A percentile compares a stretch with the other conserved stretches of the same genome.
phyloP scores from a whole-genome alignment of 2,113 vertebrate genomes.

The Semnopithecus entellus region DNA sequence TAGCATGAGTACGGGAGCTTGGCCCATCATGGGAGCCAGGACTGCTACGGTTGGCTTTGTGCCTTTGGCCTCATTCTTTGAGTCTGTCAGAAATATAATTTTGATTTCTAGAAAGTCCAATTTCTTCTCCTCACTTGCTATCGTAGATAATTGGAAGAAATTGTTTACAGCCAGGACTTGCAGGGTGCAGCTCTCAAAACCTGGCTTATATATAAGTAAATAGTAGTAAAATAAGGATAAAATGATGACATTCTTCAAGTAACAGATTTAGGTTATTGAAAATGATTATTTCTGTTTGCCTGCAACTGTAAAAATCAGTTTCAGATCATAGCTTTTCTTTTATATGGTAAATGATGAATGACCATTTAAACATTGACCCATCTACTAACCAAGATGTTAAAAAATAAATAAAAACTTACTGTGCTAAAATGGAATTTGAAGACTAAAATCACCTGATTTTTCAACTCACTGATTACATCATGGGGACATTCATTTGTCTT shows the following conservation, averaged over 20 bases:
- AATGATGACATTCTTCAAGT: conserved; percentile 88
- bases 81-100: conserved; percentile 74
- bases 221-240: conserved; percentile 86
- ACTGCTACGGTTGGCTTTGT: background rate
- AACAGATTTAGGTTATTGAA: conserved; percentile 88
- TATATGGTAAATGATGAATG: conserved; percentile 88
- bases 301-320: conserved; percentile 88
- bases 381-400: conserved; percentile 85
- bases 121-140: conserved; percentile 44
- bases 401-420: conserved; percentile 84
- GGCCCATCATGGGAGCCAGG: background rate
- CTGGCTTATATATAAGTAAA: conserved; percentile 82
- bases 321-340: conserved; percentile 89
- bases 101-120: conserved; percentile 55
- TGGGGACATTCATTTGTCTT: conserved; percentile 85
- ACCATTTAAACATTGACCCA: conserved; percentile 87
- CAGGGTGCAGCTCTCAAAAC: conserved; percentile 76
- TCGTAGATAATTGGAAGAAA: conserved; percentile 58
- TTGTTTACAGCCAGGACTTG: conserved; percentile 72
- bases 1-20: background rate
- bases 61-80: conserved; percentile 61
- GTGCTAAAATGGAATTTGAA: conserved; percentile 85
- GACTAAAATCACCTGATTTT: conserved; percentile 85
- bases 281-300: conserved; percentile 88
- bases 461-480: conserved; percentile 84